Base-by-base conservation (phyloP, 2,113 vertebrate species). In the Chiloscyllium plagiosum region DNA sequence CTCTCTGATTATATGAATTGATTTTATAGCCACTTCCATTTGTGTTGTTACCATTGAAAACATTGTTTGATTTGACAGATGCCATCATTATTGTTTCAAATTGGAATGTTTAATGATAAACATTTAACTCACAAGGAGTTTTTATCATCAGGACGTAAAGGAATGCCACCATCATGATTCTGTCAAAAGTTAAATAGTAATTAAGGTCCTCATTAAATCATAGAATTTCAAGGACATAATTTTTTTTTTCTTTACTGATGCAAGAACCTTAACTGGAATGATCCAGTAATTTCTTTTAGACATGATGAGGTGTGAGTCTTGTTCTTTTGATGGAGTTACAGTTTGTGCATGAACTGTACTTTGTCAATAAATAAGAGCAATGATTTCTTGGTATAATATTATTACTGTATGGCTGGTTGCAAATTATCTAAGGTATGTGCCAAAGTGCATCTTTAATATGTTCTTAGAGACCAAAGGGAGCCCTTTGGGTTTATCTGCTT, bases 381-480 rank as follows among this genome's bases (percentile, higher is more conserved):
- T 90, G 2, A 61, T 61, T 33, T 95, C 96, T 96, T 97, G 96
- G 95, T 96, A 97, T 95, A 96, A 68, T 97, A 96, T 97, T 96
- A 97, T 96, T 90, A 90, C 52, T 61, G 20, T 56, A 89, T 24
- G 0, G 86, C 86, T 61, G 96, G 97, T 96, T 86, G 96, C 76
- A 96, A 29, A 96, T 97, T 97, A 97, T 95, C 96, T 96, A 95
- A 96, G 76, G 52, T 96, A 96, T 96, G 96, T 96, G 93, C 69
- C 96, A 97, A 97, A 96, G 94, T 4, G 0, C 69, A 65, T 87
- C 95, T 96, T 96, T 29, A 90, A 93, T 96, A 90, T 65, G 4
- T 52, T 52, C 47, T 61, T 26, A 4, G n/a, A 83, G 96, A 96
- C 97, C 96, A 97, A 97, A 97, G 96, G 95, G 96, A 96, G 96